Percentiles rank a stretch among this genome's conserved stretches.
phyloP scores from a whole-genome alignment of 2,797 vertebrate species.

The Hafferia zeledoni region DNA sequence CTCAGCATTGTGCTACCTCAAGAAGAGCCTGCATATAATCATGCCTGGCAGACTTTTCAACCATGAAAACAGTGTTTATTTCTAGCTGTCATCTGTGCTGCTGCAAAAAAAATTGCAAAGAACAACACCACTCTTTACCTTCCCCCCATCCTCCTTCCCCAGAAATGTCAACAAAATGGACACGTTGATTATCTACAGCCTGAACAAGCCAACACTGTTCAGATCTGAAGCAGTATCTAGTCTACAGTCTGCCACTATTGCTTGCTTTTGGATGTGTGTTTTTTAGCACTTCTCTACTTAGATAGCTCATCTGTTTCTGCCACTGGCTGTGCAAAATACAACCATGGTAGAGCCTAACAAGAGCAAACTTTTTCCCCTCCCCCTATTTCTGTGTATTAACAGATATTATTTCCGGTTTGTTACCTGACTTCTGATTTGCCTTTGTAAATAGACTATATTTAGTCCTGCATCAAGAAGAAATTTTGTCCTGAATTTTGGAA shows the following conservation, averaged over 20 bases:
- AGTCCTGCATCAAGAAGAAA: neutral
- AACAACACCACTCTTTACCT: neutral
- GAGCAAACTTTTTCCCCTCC: too few species aligned
- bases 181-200: conserved; percentile 9
- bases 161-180: conserved; percentile 15
- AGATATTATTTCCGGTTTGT: neutral
- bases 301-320: neutral
- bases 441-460: neutral
- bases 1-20: neutral
- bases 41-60: neutral
- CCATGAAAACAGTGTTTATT: neutral
- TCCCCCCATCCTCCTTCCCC: neutral
- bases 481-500: neutral
- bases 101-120: neutral
- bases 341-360: neutral
- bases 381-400: neutral
- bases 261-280: neutral
- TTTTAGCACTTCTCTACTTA: neutral
- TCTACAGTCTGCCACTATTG: neutral
- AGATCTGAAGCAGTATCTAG: neutral
- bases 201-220: conserved; percentile 1
- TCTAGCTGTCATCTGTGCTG: conserved; percentile 16
- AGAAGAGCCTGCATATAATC: neutral
- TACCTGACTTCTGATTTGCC: neutral
- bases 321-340: neutral